phyloP scores from a whole-genome alignment of 2,888 invertebrate genomes.

The Apamea sordens region DNA sequence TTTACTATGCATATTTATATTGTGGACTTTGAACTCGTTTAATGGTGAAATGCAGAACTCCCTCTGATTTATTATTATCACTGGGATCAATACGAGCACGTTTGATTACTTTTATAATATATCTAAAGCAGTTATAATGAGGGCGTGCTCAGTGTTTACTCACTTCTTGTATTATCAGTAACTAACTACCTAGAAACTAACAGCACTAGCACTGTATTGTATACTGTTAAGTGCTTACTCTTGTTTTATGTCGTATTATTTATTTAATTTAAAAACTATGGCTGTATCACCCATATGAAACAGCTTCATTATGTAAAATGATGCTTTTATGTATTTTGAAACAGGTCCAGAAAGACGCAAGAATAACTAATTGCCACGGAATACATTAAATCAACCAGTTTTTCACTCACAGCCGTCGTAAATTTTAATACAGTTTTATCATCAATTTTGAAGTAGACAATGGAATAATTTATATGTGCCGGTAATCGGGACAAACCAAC shows the following conservation, averaged over 20 bases:
- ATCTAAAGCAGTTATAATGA: slow-evolving; percentile 68
- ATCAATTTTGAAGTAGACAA: slow-evolving; percentile 57
- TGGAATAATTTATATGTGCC: slow-evolving; percentile 59
- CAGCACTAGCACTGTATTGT: slow-evolving; percentile 23
- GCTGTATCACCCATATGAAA: slow-evolving; percentile 5
- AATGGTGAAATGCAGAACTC: slow-evolving; percentile 84
- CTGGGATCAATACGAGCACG: slow-evolving; percentile 78
- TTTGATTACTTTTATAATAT: slow-evolving; percentile 68
- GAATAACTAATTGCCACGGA: slow-evolving; percentile 62
- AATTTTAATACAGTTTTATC: slow-evolving; percentile 65
- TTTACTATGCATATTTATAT: slow-evolving; percentile 83
- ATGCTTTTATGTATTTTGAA: slow-evolving; percentile 48
- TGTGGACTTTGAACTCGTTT: slow-evolving; percentile 88
- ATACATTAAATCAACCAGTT: slow-evolving; percentile 49
- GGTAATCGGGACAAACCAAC: slow-evolving; percentile 81
- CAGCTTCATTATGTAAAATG: slow-evolving; percentile 24
- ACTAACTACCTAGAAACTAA: slow-evolving; percentile 20
- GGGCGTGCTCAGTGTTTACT: slow-evolving; percentile 67
- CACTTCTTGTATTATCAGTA: slow-evolving; percentile 44
- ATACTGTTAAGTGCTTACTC: slow-evolving; percentile 12
- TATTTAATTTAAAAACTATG: neutral
- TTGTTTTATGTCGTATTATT: slow-evolving; percentile 19
- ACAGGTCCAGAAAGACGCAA: slow-evolving; percentile 70
- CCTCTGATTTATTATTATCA: slow-evolving; percentile 79
- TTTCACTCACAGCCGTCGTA: slow-evolving; percentile 78